Conservation (phyloP, 1,140 invertebrate species). For the Pentalonia nigronervosa region DNA sequence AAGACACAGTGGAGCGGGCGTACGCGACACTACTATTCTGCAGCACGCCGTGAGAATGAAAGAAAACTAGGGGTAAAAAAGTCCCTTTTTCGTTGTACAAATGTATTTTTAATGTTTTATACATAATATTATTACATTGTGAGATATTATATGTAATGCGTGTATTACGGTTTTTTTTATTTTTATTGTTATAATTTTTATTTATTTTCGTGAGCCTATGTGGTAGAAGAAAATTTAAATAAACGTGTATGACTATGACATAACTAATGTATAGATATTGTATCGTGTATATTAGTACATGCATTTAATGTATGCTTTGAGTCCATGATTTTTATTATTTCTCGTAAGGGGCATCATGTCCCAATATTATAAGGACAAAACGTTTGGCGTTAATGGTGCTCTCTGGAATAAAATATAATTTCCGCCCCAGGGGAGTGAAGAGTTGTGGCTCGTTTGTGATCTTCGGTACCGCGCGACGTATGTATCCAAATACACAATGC, state of each 20-base stretch:
- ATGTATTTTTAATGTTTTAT: constrained; percentile 47
- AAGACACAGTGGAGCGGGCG: not conserved
- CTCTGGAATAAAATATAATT: constrained; percentile 46
- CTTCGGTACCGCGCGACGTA: not conserved
- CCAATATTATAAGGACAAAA: not conserved
- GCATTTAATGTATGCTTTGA: not conserved
- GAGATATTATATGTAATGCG: not conserved
- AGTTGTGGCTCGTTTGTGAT: not conserved
- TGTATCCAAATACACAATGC: too few species aligned
- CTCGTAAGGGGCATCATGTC: not conserved
- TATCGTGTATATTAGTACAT: not conserved
- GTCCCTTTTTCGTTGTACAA: not conserved
- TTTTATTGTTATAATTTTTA: not conserved
- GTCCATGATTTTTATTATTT: not conserved
- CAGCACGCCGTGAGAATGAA: not conserved
- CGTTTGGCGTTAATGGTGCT: constrained; percentile 29
- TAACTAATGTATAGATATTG: not conserved
- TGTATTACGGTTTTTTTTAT: not conserved
- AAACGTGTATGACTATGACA: not conserved
- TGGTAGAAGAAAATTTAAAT: not conserved
- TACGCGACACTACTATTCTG: not conserved
- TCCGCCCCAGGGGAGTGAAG: not conserved
- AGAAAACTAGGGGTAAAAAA: not conserved
- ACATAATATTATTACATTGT: not conserved
- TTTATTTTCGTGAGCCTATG: not conserved